These are phyloP conservation scores for Drosophila oshimai DNA, from an alignment of 1,140 invertebrate species.

Conservation along the genomic window DNA sequence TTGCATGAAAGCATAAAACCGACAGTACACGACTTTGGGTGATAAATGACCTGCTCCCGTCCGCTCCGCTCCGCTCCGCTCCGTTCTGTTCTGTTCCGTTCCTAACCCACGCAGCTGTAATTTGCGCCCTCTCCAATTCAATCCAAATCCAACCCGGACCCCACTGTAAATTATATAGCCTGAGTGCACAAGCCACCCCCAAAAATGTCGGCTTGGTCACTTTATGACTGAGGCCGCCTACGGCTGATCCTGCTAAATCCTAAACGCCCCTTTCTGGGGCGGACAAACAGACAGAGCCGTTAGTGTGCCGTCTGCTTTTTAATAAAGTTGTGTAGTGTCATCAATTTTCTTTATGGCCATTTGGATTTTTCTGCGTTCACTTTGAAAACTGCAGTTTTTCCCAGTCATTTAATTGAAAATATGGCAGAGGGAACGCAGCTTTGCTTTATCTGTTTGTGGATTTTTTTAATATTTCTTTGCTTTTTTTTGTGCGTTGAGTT, in stretches of 20 bases:
- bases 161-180: conserved; percentile 68
- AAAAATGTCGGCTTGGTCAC: conserved; percentile 44
- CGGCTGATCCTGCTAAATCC: background rate
- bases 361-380: conserved; percentile 53
- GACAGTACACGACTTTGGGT: conserved; percentile 80
- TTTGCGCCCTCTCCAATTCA: conserved; percentile 51
- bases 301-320: conserved; percentile 52
- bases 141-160: conserved; percentile 7
- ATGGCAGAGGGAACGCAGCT: conserved; percentile 11
- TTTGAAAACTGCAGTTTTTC: conserved; percentile 62
- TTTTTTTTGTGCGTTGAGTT: conserved; percentile 41
- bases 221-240: conserved; percentile 62
- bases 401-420: conserved; percentile 69
- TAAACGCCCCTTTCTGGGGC: background rate
- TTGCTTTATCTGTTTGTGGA: conserved; percentile 39
- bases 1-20: conserved; percentile 79
- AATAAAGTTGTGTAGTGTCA: conserved; percentile 76
- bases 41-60: conserved; percentile 67
- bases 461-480: conserved; percentile 25
- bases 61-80: background rate
- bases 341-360: conserved; percentile 77
- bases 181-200: conserved; percentile 22
- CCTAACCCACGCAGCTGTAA: conserved; percentile 52
- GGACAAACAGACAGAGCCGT: conserved; percentile 12
- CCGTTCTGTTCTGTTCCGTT: background rate